A percentile compares a stretch with the other conserved stretches of the same genome.
phyloP scores from a whole-genome alignment of 1,140 invertebrate genomes.

The Asobara japonica region DNA sequence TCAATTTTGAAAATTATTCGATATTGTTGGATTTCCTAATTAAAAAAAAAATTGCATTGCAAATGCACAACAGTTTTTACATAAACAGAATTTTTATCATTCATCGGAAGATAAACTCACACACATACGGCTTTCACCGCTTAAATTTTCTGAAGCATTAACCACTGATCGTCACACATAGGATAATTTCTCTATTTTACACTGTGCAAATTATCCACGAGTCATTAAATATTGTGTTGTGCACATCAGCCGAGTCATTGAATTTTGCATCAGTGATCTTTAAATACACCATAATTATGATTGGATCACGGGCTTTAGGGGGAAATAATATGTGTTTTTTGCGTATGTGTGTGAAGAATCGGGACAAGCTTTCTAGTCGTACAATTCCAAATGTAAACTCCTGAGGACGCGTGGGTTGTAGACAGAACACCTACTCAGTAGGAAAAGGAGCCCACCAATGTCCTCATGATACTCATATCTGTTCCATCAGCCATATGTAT shows the following conservation, averaged over 20 bases:
- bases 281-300: neutral
- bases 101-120: neutral
- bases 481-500: neutral
- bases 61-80: no score
- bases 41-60: no score
- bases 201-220: neutral
- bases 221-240: neutral
- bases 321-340: neutral
- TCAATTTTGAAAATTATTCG: no score
- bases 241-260: neutral
- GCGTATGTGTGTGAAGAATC: neutral
- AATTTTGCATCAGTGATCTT: slow-evolving; percentile 1
- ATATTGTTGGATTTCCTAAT: no score
- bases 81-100: neutral
- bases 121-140: neutral
- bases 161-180: neutral
- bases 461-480: neutral
- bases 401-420: neutral
- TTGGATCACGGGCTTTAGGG: neutral
- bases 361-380: neutral
- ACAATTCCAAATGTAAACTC: neutral
- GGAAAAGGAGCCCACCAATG: neutral
- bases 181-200: neutral
- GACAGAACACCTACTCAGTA: neutral
- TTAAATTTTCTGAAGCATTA: neutral